Base-by-base conservation (phyloP, 2,888 invertebrate species). In the Melanostoma mellinum region DNA sequence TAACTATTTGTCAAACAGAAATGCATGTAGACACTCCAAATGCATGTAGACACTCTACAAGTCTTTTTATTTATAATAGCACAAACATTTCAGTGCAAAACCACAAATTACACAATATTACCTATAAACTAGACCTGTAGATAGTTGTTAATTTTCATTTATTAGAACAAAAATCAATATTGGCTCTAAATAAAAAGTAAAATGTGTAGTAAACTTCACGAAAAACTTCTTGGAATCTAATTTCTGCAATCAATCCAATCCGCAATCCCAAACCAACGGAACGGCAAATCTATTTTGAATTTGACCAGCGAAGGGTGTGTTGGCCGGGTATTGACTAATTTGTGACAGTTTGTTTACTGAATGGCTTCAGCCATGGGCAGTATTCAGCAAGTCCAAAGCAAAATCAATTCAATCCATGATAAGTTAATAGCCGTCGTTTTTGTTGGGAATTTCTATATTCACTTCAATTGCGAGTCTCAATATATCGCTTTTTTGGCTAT, bases 281-380 rank as follows among this genome's bases (percentile, higher is more conserved):
- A 74, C 32, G 46, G 36, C 53, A 58, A 73, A 63, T 35, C 8
- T 71, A 53, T 82, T 82, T 82, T 78, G 78, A 82, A 82, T 73
- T 71, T 6, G 30, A 52, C 33, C 55, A n/a, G 4, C 2, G 6
- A 9, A 2, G 78, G 52, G 32, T 55, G 58, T 33, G 82, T 82
- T 69, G 73, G 32, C 3, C 3, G 33, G 30, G 56, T 68, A 6
- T 2, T 1, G 3, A 6, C 6, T 38, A n/a, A 6, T 69, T 10
- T 40, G 46, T 72, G 67, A 72, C 55, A 68, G 35, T 10, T 44
- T 6, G 6, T 9, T 20, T 20, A 20, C 20, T 42, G 52, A 44
- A 67, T 38, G 48, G 30, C 20, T 60, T 30, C 3, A 30, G 36
- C 20, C 6, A 0, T 30, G 1, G 63, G n/a, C 0, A 2, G 38